These are phyloP conservation scores for Melanogrammus aeglefinus DNA, from an alignment of 2,797 vertebrate genomes.

Conservation along the genomic window DNA sequence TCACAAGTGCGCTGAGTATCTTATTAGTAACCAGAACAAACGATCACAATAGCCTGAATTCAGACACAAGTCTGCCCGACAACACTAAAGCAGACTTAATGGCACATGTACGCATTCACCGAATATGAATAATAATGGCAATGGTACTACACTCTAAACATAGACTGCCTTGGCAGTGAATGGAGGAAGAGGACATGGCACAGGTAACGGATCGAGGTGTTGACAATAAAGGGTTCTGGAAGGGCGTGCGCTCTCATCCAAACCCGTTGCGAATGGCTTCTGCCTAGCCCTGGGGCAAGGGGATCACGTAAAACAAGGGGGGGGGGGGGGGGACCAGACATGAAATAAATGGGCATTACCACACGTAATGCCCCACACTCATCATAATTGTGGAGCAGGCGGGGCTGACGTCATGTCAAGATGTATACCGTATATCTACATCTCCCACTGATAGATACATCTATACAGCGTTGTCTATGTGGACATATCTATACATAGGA, in stretches of 20 bases:
- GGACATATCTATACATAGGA: neutral
- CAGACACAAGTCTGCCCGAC: conserved; percentile 17
- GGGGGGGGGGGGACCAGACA: conserved; percentile 7
- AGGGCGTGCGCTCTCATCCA: neutral
- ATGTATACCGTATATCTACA: conserved; percentile 29
- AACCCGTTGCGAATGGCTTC: conserved; percentile 19
- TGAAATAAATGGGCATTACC: conserved; percentile 10
- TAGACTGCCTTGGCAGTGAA: conserved; percentile 9
- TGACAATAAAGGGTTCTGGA: neutral
- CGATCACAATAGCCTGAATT: conserved; percentile 20
- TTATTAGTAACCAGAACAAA: conserved; percentile 28
- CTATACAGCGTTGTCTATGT: neutral
- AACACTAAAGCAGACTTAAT: conserved; percentile 13
- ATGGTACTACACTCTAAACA: conserved; percentile 28
- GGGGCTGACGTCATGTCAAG: conserved; percentile 52
- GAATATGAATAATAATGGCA: conserved; percentile 5
- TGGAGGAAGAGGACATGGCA: conserved; percentile 17
- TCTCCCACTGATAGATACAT: neutral
- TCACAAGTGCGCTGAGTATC: neutral
- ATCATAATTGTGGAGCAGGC: conserved; percentile 62
- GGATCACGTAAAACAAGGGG: neutral
- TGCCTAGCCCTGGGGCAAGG: conserved; percentile 23
- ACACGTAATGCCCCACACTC: conserved; percentile 36
- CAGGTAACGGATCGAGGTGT: conserved; percentile 19
- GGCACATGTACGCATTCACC: conserved; percentile 16